Evolutionary conservation across 1,140 invertebrate species (phyloP), one percentile per base, ranked within the genome.

Genomic region (Caenorhabditis brenneri): DNA sequence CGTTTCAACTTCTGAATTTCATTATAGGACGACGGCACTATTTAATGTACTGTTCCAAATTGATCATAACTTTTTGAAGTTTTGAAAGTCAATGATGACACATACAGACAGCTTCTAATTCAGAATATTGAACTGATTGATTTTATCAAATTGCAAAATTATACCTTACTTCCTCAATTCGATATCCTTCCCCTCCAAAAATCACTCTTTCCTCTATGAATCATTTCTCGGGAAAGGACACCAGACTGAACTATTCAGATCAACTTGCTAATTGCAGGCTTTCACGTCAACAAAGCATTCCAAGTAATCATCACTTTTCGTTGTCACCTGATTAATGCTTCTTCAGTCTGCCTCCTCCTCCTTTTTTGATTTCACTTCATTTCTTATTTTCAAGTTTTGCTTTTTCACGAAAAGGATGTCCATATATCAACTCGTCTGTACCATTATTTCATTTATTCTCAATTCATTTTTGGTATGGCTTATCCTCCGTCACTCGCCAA

Each of bases 401-500:
- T 6, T 51, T n/a, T 1, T 51, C 49, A 12, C 16, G 10, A 0
- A 15, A 29, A 29, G 7, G 0, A 58, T 36, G 58, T 33, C 2
- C 31, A 33, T 16, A 5, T 65, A 65, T 65, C 58, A 65, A 65
- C 58, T 65, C 2, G 22, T 65, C 2, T 65, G 58, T 15, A 65
- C 58, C 12, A 36, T 36, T 33, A 65, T 65, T 19, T 65, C 58
- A 65, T 65, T 65, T 65, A 16, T 65, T 16, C 58, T 65, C 29
- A 65, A 65, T 36, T 65, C 29, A 33, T 65, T 65, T 36, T 31
- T 65, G 12, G 58, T 65, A 33, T 65, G 58, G 58, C 58, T 65
- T 19, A 65, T 65, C 19, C 22, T 65, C 3, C 16, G 10, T 2
- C 58, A 19, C n/a, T 65, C 58, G 6, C 58, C 58, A 19, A 9